A percentile compares a stretch with the other conserved stretches of the same genome.
phyloP scores from a whole-genome alignment of 2,113 vertebrate species.

The Parotia lawesii region DNA sequence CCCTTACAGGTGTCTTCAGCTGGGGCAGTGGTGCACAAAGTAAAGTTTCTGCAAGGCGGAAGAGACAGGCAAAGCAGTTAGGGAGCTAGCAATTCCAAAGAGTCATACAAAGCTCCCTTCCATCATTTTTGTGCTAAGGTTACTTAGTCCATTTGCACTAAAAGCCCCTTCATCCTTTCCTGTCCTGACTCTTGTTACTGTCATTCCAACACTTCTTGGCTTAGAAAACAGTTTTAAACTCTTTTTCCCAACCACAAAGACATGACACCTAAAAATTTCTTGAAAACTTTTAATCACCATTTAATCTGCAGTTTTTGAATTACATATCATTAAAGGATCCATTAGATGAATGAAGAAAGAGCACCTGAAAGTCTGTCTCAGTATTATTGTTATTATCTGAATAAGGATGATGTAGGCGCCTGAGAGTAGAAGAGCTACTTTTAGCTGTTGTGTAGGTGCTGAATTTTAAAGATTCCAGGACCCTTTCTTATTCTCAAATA shows the following conservation, averaged over 20 bases:
- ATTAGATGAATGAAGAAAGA: conserved; percentile 6
- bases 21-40: background rate
- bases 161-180: background rate
- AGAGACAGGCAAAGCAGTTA: background rate
- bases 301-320: background rate
- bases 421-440: background rate
- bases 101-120: background rate
- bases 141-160: background rate
- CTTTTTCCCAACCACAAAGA: background rate
- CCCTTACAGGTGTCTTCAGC: background rate
- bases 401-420: background rate
- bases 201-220: background rate
- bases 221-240: background rate
- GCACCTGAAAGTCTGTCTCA: background rate
- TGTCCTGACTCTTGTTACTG: background rate
- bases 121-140: background rate
- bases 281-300: background rate
- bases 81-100: background rate
- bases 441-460: background rate
- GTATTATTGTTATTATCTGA: background rate
- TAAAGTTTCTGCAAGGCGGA: background rate
- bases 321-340: background rate
- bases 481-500: background rate
- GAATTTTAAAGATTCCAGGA: background rate
- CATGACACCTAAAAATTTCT: background rate